A percentile compares a stretch with the other conserved stretches of the same genome.
phyloP scores from a whole-genome alignment of 2,113 vertebrate species.

The Pachypanchax playfairii region DNA sequence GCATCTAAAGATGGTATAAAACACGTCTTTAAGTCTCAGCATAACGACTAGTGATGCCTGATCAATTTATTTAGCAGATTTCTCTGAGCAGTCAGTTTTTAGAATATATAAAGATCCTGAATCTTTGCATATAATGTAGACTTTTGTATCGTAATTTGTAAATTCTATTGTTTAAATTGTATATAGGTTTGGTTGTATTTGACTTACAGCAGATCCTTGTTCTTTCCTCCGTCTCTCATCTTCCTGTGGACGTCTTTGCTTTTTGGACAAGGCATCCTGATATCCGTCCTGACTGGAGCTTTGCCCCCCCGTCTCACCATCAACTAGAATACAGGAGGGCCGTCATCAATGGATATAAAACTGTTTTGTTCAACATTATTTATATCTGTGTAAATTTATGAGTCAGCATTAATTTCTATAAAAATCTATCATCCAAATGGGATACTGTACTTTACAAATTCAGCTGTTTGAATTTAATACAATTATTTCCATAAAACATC shows the following conservation, averaged over 20 bases:
- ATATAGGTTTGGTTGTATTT: no score
- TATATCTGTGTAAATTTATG: background rate
- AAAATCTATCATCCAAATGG: background rate
- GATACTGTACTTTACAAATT: no score
- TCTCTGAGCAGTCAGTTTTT: no score
- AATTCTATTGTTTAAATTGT: no score
- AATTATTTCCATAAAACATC: background rate
- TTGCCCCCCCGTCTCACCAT: slow-evolving; percentile 78
- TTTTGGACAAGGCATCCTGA: slow-evolving; percentile 92
- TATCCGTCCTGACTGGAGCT: slow-evolving; percentile 84
- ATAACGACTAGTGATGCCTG: no score
- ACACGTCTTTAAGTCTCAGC: background rate
- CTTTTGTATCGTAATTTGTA: no score
- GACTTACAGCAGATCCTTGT: slow-evolving; percentile 83
- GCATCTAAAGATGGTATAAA: slow-evolving; percentile 74
- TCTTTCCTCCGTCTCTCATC: slow-evolving; percentile 95
- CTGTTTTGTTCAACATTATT: background rate
- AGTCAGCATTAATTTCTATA: background rate
- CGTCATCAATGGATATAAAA: background rate
- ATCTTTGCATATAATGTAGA: no score
- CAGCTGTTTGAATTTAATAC: background rate
- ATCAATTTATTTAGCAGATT: no score
- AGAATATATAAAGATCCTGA: no score
- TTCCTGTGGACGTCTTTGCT: slow-evolving; percentile 92
- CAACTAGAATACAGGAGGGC: slow-evolving; percentile 70